Evolutionary conservation across 2,797 vertebrate species (phyloP).

Genomic region (Sternarchorhynchus goeldii): DNA sequence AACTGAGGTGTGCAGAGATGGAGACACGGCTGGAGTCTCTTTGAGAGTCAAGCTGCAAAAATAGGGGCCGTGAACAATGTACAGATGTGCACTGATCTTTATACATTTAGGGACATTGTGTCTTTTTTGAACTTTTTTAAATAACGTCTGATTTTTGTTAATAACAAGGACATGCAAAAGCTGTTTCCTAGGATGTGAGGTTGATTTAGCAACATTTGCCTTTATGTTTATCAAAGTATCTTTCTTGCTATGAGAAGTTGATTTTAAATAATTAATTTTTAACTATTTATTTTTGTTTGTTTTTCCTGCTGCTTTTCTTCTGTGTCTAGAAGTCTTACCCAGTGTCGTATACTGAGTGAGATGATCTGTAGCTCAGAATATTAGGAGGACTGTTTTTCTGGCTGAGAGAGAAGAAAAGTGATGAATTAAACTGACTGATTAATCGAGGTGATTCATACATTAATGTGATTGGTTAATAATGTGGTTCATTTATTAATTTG

Average conservation of each 20-base stretch:
- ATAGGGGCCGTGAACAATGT: neutral
- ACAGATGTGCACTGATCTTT: neutral
- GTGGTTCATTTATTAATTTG: no score
- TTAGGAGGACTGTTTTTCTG: neutral
- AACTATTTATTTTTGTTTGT: neutral
- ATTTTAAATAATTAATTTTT: neutral
- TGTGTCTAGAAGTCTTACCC: neutral
- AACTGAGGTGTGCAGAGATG: neutral
- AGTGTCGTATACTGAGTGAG: neutral
- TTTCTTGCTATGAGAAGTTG: no score
- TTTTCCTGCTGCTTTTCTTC: neutral
- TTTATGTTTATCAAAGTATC: no score
- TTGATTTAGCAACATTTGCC: no score
- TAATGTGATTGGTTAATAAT: no score
- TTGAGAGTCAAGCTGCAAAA: slow-evolving; percentile 15
- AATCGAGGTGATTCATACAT: no score
- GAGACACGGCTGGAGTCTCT: neutral
- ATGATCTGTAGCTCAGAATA: neutral
- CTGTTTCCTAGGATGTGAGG: no score
- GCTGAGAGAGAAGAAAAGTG: neutral
- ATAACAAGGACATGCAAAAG: no score
- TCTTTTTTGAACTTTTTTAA: no score
- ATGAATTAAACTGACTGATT: no score
- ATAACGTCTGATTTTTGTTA: no score
- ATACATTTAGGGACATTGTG: no score